Evolutionary conservation across 2,113 vertebrate species (phyloP).

Genomic region (Burhinus bistriatus): DNA sequence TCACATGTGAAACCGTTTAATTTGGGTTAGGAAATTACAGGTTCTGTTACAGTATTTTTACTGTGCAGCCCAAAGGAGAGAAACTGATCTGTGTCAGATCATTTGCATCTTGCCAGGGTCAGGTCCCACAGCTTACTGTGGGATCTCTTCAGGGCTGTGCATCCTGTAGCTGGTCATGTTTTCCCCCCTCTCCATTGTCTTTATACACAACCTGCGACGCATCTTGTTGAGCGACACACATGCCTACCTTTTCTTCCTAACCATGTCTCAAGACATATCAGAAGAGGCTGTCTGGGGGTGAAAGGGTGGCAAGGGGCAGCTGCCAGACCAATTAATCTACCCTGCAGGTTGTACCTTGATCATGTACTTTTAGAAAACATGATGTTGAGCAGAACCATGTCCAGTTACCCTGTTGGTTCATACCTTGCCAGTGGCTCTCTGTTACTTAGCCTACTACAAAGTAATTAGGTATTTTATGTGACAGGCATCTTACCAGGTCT

Average conservation of each 20-base stretch:
- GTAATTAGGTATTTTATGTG: background rate
- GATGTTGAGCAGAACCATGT: background rate
- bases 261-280: background rate
- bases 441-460: background rate
- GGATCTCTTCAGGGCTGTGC: fast-evolving
- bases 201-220: fast-evolving
- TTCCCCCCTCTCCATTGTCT: background rate
- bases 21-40: background rate
- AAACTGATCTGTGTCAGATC: background rate
- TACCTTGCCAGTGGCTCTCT: background rate
- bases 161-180: background rate
- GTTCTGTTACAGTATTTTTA: background rate
- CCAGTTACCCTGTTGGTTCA: background rate
- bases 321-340: background rate
- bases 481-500: background rate
- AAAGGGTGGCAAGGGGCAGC: background rate
- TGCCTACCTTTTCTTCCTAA: background rate
- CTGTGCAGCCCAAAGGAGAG: background rate
- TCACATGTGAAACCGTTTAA: background rate
- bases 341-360: background rate
- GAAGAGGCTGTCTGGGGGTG: background rate
- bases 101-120: background rate
- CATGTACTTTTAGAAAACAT: background rate
- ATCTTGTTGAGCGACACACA: background rate
- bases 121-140: background rate